Evolutionary conservation across 2,888 invertebrate genomes (phyloP).

Genomic region (Sesia bembeciformis): DNA sequence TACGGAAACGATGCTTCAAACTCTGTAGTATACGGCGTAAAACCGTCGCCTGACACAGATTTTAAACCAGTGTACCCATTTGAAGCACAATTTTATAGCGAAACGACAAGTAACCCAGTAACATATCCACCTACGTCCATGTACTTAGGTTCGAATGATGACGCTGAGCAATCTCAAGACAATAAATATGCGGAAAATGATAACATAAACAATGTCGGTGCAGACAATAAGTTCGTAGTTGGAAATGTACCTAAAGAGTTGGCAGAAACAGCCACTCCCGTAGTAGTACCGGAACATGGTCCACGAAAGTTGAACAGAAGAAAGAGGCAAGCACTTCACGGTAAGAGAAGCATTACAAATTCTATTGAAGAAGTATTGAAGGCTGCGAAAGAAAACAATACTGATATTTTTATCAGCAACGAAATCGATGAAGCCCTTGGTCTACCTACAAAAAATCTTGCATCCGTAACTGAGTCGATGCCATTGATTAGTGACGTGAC

Average conservation of each 20-base stretch:
- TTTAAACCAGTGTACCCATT: slow-evolving; percentile 66
- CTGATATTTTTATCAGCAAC: slow-evolving; percentile 59
- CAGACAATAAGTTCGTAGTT: slow-evolving; percentile 76
- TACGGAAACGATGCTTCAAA: slow-evolving; percentile 49
- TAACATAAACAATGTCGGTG: slow-evolving; percentile 25
- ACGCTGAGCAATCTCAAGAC: slow-evolving; percentile 41
- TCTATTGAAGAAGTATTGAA: slow-evolving; percentile 57
- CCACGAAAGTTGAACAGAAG: slow-evolving; percentile 64
- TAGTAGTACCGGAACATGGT: slow-evolving; percentile 78
- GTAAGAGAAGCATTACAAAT: slow-evolving; percentile 42
- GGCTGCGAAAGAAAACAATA: slow-evolving; percentile 47
- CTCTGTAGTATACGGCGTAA: slow-evolving; percentile 60
- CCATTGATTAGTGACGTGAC: slow-evolving; percentile 16
- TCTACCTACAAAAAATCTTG: slow-evolving; percentile 27
- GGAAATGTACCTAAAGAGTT: slow-evolving; percentile 78
- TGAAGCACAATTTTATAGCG: slow-evolving; percentile 54
- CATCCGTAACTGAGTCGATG: slow-evolving; percentile 18
- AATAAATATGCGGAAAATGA: slow-evolving; percentile 40
- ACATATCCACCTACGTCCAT: slow-evolving; percentile 63
- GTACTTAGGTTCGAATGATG: slow-evolving; percentile 61
- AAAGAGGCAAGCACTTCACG: slow-evolving; percentile 20
- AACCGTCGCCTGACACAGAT: slow-evolving; percentile 54
- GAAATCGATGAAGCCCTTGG: slow-evolving; percentile 59
- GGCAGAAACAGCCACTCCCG: slow-evolving; percentile 68
- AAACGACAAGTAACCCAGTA: slow-evolving; percentile 50